phyloP scores from a whole-genome alignment of 2,888 invertebrate species.

The Morpho achilles region DNA sequence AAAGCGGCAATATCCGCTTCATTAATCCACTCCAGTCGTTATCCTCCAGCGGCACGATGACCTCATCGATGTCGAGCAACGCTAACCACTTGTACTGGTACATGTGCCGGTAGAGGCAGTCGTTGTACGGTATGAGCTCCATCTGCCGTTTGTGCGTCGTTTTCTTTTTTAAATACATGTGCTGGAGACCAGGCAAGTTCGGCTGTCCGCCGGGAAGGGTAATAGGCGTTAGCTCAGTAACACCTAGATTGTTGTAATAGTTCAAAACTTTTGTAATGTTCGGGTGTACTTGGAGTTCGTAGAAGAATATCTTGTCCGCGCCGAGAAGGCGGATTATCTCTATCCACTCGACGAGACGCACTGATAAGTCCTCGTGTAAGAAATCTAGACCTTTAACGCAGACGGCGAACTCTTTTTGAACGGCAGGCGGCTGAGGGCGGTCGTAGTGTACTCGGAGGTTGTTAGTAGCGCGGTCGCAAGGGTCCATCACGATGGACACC shows the following conservation, averaged over 20 bases:
- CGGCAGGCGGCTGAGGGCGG: conserved; percentile 75
- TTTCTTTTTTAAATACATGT: conserved; percentile 93
- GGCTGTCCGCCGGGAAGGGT: conserved; percentile 94
- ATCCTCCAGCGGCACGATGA: conserved; percentile 92
- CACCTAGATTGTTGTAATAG: conserved; percentile 82
- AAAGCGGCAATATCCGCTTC: conserved; percentile 83
- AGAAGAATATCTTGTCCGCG: conserved; percentile 94
- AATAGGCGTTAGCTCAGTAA: conserved; percentile 87
- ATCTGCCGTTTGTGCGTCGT: conserved; percentile 96
- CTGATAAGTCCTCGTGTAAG: conserved; percentile 93
- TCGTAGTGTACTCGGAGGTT: conserved; percentile 91
- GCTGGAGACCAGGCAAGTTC: conserved; percentile 92
- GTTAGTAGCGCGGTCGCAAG: conserved; percentile 92
- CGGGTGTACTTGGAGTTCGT: conserved; percentile 93
- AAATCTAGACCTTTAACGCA: conserved; percentile 97
- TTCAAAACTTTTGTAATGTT: conserved; percentile 91
- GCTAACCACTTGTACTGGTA: conserved; percentile 94
- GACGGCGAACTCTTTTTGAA: conserved; percentile 90
- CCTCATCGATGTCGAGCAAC: conserved; percentile 96
- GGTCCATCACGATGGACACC: conserved; percentile 90
- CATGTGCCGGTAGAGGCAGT: conserved; percentile 95
- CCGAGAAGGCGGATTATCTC: conserved; percentile 92
- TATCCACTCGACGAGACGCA: conserved; percentile 95
- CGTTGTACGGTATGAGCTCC: conserved; percentile 97
- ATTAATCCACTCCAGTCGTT: conserved; percentile 88